phyloP scores from a whole-genome alignment of 2,113 vertebrate genomes.

The Hydrochoerus hydrochaeris region DNA sequence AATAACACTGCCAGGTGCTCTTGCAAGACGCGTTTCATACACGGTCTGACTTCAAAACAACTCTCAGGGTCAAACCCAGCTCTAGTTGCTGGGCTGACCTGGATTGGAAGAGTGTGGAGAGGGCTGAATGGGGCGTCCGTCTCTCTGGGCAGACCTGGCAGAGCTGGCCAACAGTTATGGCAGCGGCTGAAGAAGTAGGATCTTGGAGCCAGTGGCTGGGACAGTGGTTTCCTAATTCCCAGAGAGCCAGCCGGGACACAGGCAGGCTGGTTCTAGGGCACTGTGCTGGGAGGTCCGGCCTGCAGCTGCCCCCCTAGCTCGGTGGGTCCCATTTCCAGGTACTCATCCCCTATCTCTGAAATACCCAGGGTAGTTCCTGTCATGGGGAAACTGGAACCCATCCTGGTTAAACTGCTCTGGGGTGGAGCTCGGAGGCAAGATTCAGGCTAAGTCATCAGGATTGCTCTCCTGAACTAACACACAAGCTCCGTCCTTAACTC shows the following conservation, averaged over 20 bases:
- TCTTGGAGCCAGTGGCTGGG: neutral
- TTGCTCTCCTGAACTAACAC: neutral
- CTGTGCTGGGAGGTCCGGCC: no score
- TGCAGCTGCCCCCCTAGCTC: neutral
- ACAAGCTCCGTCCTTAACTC: neutral
- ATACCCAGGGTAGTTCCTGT: neutral
- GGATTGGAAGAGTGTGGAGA: neutral
- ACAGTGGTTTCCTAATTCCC: neutral
- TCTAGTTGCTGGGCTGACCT: neutral
- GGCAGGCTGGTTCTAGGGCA: neutral
- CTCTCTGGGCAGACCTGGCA: neutral
- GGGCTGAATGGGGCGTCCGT: neutral
- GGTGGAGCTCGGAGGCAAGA: neutral
- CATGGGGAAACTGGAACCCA: neutral
- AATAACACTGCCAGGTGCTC: neutral
- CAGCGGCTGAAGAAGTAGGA: neutral
- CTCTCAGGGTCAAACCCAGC: neutral
- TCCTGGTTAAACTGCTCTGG: neutral
- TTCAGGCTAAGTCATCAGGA: no score
- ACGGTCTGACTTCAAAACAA: neutral
- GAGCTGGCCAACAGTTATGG: neutral
- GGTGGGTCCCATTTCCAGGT: no score
- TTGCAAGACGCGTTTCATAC: neutral
- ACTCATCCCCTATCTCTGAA: neutral
- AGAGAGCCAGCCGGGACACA: neutral